Evolutionary conservation across 1,140 invertebrate genomes (phyloP).

Genomic region (Leptestheria dahalacensis): DNA sequence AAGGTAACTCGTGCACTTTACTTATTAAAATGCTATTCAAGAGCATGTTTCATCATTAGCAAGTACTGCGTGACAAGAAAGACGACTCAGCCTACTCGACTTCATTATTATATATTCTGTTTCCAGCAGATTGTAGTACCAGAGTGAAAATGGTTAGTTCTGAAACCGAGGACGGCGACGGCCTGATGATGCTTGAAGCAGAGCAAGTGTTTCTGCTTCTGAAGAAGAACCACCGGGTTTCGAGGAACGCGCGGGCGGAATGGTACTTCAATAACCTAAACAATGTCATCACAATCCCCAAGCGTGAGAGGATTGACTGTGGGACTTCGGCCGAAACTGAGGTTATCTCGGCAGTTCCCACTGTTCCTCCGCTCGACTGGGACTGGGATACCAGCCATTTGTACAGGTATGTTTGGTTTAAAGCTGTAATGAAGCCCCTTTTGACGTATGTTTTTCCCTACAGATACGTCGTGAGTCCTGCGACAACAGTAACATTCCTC

Average conservation of each 20-base stretch:
- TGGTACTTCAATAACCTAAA: constrained; percentile 60
- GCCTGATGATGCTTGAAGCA: constrained; percentile 36
- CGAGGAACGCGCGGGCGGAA: constrained; percentile 53
- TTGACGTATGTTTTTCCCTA: constrained; percentile 21
- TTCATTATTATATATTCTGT: too few relatives aligned
- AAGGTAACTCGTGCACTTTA: too few relatives aligned
- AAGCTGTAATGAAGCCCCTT: not conserved
- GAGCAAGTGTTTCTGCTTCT: constrained; percentile 50
- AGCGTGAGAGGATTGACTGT: constrained; percentile 26
- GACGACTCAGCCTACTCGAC: too few relatives aligned
- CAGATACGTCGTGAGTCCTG: constrained; percentile 36
- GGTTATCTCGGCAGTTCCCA: constrained; percentile 45
- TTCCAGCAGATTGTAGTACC: not conserved
- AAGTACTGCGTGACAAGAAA: too few relatives aligned
- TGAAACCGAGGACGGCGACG: not conserved
- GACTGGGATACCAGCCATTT: constrained; percentile 33
- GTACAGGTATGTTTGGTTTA: constrained; percentile 32
- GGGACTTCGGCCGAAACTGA: constrained; percentile 39
- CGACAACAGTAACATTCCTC: constrained; percentile 35
- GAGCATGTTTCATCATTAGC: too few relatives aligned
- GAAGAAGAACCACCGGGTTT: constrained; percentile 57
- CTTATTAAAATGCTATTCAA: too few relatives aligned
- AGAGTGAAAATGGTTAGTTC: not conserved
- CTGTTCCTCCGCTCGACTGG: constrained; percentile 34
- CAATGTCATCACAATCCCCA: constrained; percentile 36